Base-by-base conservation (phyloP, 92 coral and sea anemone species). In the Meandrina meandrites region DNA sequence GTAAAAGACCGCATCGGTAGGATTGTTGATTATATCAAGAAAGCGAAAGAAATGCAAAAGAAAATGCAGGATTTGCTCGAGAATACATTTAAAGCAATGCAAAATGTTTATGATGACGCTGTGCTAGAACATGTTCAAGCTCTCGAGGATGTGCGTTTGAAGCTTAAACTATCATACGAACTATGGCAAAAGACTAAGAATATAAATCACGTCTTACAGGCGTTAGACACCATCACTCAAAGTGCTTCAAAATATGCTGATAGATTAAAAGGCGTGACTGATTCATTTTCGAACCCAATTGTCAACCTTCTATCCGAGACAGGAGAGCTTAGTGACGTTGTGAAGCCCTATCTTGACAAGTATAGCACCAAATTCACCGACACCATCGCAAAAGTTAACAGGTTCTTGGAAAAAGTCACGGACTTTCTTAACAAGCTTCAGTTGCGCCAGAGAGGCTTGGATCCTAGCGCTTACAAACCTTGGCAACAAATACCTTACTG, bases 371-470 rank as follows among this genome's bases (percentile, higher is more conserved):
- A 75, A 54, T 76, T 97, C 19, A 86, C 90, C 47, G 94, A 90
- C 18, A 87, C 92, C 45, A 88, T 93, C 2, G 68, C 67, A 28
- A 92, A 87, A 79, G 90, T 97, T 35, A 95, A 97, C 73, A 81
- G 48, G 6, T 97, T 97, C 37, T 83, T 95, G 69, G 91, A 92
- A 27, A 87, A 92, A 81, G 89, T 97, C n/a, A 93, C 94, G 8
- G 90, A 85, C 15, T 97, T 97, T 77, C 90, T 93, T 1, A 86
- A 93, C 58, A 95, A 90, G 78, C 88, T 97, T 19, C 99, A 97
- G 78, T 84, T 97, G 16, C 95, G 99, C n/a, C 99, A 95, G 89
- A 88, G 89, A 86, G 97, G 95, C 19, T 91, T 97, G 24, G 97
- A 97, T 37, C 88, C 82, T 27, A 76, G 92, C 19, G 86, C 92